A percentile compares a stretch with the other conserved stretches of the same genome.
Evolutionary conservation across 1,140 invertebrate species (phyloP).

Genomic region (Chymomyza costata): DNA sequence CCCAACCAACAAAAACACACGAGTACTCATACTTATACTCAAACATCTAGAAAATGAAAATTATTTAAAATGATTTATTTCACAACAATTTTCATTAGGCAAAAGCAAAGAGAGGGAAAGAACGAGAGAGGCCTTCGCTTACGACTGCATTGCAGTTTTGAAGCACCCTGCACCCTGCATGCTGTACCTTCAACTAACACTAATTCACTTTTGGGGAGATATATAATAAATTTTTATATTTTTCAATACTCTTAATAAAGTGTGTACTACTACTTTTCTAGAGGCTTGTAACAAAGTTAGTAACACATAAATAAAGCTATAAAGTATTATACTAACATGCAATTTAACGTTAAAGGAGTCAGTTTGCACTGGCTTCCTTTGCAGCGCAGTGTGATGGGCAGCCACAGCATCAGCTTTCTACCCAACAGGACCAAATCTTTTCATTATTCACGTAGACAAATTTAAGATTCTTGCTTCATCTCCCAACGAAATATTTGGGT

Average conservation of each 20-base stretch:
- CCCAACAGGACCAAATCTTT: too few relatives aligned
- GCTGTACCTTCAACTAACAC: slow-evolving; percentile 17
- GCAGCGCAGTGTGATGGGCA: too few relatives aligned
- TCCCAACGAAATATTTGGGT: too few relatives aligned
- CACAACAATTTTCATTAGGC: slow-evolving; percentile 70
- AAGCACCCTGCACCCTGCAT: not conserved
- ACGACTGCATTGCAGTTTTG: slow-evolving; percentile 58
- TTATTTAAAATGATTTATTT: slow-evolving; percentile 73
- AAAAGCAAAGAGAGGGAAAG: not conserved
- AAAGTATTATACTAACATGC: too few relatives aligned
- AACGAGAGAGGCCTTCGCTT: too few relatives aligned
- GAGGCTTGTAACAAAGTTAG: too few relatives aligned
- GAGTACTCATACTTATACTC: slow-evolving; percentile 1
- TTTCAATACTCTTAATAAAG: not conserved
- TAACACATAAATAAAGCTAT: too few relatives aligned
- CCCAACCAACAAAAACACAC: slow-evolving; percentile 10
- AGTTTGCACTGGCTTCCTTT: too few relatives aligned
- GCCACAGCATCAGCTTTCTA: too few relatives aligned
- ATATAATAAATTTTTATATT: not conserved
- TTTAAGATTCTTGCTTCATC: too few relatives aligned
- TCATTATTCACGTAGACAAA: too few relatives aligned
- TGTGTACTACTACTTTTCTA: not conserved
- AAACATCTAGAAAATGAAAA: slow-evolving; percentile 47
- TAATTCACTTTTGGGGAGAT: slow-evolving; percentile 72
- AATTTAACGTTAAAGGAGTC: too few relatives aligned